Evolutionary conservation across 2,797 vertebrate species (phyloP).

Genomic region (Clarias laeviceps): DNA sequence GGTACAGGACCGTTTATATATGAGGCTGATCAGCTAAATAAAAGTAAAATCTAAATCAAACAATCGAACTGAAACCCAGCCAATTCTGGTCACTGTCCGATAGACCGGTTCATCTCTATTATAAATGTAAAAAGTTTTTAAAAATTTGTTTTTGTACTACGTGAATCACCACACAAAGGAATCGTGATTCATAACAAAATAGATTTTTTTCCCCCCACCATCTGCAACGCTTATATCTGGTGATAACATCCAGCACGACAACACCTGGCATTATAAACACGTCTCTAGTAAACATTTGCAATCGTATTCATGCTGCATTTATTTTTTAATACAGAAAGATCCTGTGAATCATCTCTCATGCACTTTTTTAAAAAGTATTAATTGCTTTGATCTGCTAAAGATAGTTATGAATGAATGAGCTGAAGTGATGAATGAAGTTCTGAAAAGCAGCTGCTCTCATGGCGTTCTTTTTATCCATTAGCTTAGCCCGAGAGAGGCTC

Average conservation of each 20-base stretch:
- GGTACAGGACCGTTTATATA: no score
- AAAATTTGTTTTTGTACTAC: no score
- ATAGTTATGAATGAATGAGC: background rate
- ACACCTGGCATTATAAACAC: background rate
- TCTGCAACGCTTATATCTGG: background rate
- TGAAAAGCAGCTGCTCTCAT: background rate
- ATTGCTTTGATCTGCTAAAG: no score
- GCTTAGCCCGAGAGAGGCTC: background rate
- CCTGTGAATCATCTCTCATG: background rate
- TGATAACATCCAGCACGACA: background rate
- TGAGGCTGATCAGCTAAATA: no score
- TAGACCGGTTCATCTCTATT: no score
- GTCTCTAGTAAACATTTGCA: background rate
- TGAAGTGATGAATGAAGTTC: background rate
- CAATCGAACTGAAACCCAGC: no score
- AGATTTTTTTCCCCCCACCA: no score
- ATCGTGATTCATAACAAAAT: no score
- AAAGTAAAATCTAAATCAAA: no score
- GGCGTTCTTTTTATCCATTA: background rate
- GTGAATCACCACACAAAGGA: no score
- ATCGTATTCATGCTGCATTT: background rate
- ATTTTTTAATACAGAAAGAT: background rate
- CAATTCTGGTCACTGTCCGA: no score
- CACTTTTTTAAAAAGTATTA: background rate
- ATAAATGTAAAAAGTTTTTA: no score